phyloP scores from a whole-genome alignment of 1,140 invertebrate species.

The Lerema accius region DNA sequence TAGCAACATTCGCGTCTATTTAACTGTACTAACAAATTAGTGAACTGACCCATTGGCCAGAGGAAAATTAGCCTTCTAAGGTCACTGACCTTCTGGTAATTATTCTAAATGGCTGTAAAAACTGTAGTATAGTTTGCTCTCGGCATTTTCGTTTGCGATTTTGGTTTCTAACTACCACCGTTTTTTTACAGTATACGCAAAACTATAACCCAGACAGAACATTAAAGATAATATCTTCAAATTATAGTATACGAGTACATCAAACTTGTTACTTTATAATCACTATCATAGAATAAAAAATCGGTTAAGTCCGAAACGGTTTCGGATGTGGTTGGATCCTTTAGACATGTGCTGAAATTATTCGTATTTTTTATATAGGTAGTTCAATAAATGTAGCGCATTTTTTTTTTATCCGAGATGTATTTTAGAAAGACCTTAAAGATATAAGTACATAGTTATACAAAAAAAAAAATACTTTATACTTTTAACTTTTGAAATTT shows the following conservation, averaged over 20 bases:
- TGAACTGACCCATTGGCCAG: constrained; percentile 43
- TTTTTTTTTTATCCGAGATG: too few species aligned
- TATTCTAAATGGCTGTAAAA: constrained; percentile 35
- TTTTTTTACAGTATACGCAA: too few species aligned
- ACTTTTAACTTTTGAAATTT: too few species aligned
- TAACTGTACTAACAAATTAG: constrained; percentile 45
- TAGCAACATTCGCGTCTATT: constrained; percentile 46
- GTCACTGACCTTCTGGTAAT: constrained; percentile 38
- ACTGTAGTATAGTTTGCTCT: constrained; percentile 23
- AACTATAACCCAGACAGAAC: neutral
- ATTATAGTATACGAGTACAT: constrained; percentile 15
- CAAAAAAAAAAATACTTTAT: too few species aligned
- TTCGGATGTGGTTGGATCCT: too few species aligned
- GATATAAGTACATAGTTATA: too few species aligned
- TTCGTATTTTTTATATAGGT: too few species aligned
- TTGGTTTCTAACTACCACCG: constrained; percentile 24
- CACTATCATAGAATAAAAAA: neutral
- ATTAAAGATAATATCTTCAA: constrained; percentile 19
- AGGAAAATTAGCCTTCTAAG: constrained; percentile 41
- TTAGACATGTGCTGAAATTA: too few species aligned
- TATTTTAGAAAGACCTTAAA: too few species aligned
- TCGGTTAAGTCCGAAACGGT: too few species aligned
- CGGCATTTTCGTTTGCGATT: constrained; percentile 26
- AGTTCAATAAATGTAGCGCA: too few species aligned
- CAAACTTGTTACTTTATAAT: constrained; percentile 3